phyloP scores from a whole-genome alignment of 1,140 invertebrate species.

The Apis laboriosa region DNA sequence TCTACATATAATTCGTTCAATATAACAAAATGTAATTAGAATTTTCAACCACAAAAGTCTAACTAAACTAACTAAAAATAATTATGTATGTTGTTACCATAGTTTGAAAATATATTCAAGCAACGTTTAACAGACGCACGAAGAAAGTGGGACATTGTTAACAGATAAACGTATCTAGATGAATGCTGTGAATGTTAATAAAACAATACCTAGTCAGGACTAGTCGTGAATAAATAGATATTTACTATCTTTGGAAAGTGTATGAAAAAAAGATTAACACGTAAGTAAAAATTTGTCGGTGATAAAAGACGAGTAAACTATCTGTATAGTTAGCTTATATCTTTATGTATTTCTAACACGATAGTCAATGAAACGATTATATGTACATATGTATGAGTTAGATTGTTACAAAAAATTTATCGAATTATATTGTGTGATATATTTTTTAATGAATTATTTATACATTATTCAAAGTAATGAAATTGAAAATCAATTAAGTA shows the following conservation, averaged over 20 bases:
- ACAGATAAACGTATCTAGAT: constrained; percentile 10
- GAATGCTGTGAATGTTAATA: constrained; percentile 20
- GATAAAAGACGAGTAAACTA: not conserved
- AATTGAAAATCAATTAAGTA: not conserved
- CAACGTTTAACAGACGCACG: not conserved
- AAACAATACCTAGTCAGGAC: constrained; percentile 22
- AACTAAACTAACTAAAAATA: not conserved
- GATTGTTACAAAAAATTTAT: constrained; percentile 23
- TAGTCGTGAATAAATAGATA: constrained; percentile 12
- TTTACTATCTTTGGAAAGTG: not conserved
- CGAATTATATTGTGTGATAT: not conserved
- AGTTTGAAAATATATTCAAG: not conserved
- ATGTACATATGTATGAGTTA: constrained; percentile 27
- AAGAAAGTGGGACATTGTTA: not conserved
- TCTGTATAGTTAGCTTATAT: not conserved
- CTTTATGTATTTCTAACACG: not conserved
- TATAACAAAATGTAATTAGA: not conserved
- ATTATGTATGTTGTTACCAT: not conserved
- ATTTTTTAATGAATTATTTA: constrained; percentile 4
- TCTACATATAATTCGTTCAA: not conserved
- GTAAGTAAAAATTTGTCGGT: not conserved
- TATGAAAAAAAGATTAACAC: not conserved
- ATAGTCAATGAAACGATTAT: constrained; percentile 13
- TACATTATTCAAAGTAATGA: not conserved
- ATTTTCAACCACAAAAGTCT: not conserved